A percentile compares a stretch with the other conserved stretches of the same genome.
Evolutionary conservation across 2,797 vertebrate genomes (phyloP).

Genomic region (Xiphorhynchus erythropygius): DNA sequence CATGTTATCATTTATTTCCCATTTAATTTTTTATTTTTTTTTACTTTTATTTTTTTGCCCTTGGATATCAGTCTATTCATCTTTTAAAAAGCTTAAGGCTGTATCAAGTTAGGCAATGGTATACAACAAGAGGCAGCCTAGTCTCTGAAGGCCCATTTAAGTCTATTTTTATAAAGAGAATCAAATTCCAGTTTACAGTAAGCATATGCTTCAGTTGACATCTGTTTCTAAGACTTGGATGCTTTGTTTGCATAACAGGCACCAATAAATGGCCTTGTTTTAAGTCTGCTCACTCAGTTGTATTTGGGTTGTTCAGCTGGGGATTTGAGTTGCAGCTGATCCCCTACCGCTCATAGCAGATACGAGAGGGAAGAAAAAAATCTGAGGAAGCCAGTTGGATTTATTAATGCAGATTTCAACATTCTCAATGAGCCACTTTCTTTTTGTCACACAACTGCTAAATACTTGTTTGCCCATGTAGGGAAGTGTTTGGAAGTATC

Average conservation of each 20-base stretch:
- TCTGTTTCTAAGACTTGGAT: slow-evolving; percentile 82
- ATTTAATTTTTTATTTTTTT: slow-evolving; percentile 72
- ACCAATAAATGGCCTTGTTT: slow-evolving; percentile 85
- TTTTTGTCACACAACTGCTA: slow-evolving; percentile 68
- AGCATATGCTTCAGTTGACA: slow-evolving; percentile 86
- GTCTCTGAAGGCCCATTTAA: slow-evolving; percentile 82
- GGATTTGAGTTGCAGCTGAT: slow-evolving; percentile 85
- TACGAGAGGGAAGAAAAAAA: slow-evolving; percentile 67
- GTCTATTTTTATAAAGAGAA: slow-evolving; percentile 82
- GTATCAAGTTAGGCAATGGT: slow-evolving; percentile 76
- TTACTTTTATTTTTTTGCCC: slow-evolving; percentile 77
- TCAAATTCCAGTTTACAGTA: slow-evolving; percentile 86
- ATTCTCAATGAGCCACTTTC: slow-evolving; percentile 76
- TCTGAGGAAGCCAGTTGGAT: slow-evolving; percentile 73
- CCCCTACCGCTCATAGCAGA: slow-evolving; percentile 81
- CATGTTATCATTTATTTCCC: slow-evolving; percentile 83
- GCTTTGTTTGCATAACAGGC: slow-evolving; percentile 87
- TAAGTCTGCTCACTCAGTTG: slow-evolving; percentile 85
- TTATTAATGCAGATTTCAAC: slow-evolving; percentile 82
- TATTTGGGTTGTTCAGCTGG: slow-evolving; percentile 84
- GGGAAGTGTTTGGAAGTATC: slow-evolving; percentile 58
- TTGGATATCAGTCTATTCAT: slow-evolving; percentile 86
- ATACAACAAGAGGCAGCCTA: slow-evolving; percentile 78
- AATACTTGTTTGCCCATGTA: slow-evolving; percentile 76
- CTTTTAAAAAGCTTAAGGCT: slow-evolving; percentile 81